These are phyloP conservation scores for Lithophane leautieri DNA, from an alignment of 2,888 invertebrate genomes.

Conservation along the genomic window DNA sequence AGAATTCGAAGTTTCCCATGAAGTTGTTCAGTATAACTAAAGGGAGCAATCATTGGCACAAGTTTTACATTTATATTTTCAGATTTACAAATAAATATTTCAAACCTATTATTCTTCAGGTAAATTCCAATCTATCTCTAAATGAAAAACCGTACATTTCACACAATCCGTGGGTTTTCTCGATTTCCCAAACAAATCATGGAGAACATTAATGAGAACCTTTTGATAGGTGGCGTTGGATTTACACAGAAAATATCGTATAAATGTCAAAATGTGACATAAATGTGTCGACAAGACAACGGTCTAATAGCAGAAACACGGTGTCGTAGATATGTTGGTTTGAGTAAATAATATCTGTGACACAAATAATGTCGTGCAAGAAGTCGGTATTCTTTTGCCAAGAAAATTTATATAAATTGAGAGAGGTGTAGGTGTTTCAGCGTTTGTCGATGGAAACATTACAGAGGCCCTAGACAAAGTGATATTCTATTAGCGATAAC, in stretches of 20 bases:
- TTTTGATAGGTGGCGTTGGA: slow-evolving; percentile 23
- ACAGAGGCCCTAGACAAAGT: no score
- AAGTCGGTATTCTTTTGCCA: slow-evolving; percentile 48
- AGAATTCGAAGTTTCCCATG: no score
- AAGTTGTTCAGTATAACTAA: no score
- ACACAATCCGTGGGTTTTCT: slow-evolving; percentile 8
- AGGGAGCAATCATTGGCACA: not conserved
- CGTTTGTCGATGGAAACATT: slow-evolving; percentile 34
- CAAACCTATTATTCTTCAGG: not conserved
- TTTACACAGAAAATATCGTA: slow-evolving; percentile 48
- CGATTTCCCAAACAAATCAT: slow-evolving; percentile 52
- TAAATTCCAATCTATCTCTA: slow-evolving; percentile 1
- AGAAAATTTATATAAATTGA: slow-evolving; percentile 38
- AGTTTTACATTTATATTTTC: not conserved
- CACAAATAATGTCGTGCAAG: slow-evolving; percentile 44
- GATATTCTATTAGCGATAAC: no score
- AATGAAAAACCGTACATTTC: not conserved
- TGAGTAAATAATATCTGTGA: slow-evolving; percentile 50
- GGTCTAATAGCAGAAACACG: slow-evolving; percentile 53
- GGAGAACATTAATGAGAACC: slow-evolving; percentile 22
- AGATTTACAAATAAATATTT: slow-evolving; percentile 13
- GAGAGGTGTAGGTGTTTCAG: slow-evolving; percentile 29
- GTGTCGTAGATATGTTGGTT: slow-evolving; percentile 40
- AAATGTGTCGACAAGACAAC: slow-evolving; percentile 63
- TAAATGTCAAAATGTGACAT: slow-evolving; percentile 59